Percentiles rank a stretch among this genome's conserved stretches.
Evolutionary conservation across 2,888 invertebrate species (phyloP).

Genomic region (Alsophila aescularia): DNA sequence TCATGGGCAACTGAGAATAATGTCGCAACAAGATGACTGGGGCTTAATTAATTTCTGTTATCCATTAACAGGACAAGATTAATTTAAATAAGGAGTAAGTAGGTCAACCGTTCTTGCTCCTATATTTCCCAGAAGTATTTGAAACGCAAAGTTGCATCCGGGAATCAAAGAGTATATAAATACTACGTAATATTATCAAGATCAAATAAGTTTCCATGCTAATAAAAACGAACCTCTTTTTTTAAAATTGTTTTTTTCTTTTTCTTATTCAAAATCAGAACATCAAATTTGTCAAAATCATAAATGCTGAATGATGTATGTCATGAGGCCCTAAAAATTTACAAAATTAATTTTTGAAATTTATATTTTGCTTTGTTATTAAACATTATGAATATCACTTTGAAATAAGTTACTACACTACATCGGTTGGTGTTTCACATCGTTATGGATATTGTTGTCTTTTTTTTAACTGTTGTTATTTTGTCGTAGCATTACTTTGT

Average conservation of each 20-base stretch:
- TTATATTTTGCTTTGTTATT: conserved; percentile 60
- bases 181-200: too few species aligned
- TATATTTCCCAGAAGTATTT: background rate
- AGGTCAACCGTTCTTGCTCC: conserved; percentile 13
- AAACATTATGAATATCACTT: conserved; percentile 68
- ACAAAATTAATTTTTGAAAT: conserved; percentile 64
- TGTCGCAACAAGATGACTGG: conserved; percentile 61
- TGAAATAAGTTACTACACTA: conserved; percentile 63
- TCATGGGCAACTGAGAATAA: conserved; percentile 52
- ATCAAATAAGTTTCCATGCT: too few species aligned
- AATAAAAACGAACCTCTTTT: conserved; percentile 24
- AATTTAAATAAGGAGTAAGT: conserved; percentile 40
- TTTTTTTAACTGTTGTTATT: conserved; percentile 20
- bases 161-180: too few species aligned
- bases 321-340: conserved; percentile 69
- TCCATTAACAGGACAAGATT: conserved; percentile 40
- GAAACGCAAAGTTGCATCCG: too few species aligned
- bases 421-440: conserved; percentile 6
- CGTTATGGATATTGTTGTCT: background rate
- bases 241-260: conserved; percentile 7
- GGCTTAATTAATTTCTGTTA: conserved; percentile 68
- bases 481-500: conserved; percentile 41
- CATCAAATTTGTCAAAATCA: conserved; percentile 56
- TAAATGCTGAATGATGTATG: conserved; percentile 67
- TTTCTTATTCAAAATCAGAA: conserved; percentile 62